Evolutionary conservation across 2,797 vertebrate species (phyloP).

Genomic region (Melanotaenia boesemani): DNA sequence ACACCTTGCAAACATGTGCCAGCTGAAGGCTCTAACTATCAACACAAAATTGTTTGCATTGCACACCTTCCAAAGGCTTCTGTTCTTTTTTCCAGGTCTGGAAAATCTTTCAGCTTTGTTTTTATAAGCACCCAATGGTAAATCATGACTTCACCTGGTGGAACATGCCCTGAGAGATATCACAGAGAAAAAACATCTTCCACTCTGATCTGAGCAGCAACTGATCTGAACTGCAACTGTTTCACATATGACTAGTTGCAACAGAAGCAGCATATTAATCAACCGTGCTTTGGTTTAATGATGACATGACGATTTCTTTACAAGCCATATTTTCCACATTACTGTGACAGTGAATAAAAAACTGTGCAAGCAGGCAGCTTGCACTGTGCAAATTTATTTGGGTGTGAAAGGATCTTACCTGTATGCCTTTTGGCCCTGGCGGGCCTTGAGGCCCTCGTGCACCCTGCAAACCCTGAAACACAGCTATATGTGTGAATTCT

Average conservation of each 20-base stretch:
- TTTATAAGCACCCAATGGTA: conserved; percentile 56
- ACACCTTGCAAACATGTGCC: not conserved
- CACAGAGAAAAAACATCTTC: conserved; percentile 5
- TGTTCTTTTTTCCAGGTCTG: conserved; percentile 52
- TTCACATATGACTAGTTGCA: conserved; percentile 35
- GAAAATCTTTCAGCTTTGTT: conserved; percentile 66
- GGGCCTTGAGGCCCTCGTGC: conserved; percentile 89
- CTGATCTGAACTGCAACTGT: conserved; percentile 6
- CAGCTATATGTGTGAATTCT: not conserved
- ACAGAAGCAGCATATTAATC: conserved; percentile 9
- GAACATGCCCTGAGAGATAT: conserved; percentile 68
- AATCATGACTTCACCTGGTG: conserved; percentile 71
- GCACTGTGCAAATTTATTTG: not conserved
- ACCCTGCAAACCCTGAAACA: conserved; percentile 89
- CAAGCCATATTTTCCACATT: conserved; percentile 52
- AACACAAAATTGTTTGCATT: conserved; percentile 38
- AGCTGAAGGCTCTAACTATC: conserved; percentile 32
- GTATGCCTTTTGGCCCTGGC: conserved; percentile 89
- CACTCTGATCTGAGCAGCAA: conserved; percentile 13
- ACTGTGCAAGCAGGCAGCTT: not conserved
- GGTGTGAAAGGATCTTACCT: conserved; percentile 82
- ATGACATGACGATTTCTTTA: conserved; percentile 41
- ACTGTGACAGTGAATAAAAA: conserved; percentile 1
- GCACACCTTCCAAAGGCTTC: conserved; percentile 45
- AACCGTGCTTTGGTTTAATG: conserved; percentile 26